Conservation (phyloP, 2,113 vertebrate genomes). For the Phocoena phocoena region DNA sequence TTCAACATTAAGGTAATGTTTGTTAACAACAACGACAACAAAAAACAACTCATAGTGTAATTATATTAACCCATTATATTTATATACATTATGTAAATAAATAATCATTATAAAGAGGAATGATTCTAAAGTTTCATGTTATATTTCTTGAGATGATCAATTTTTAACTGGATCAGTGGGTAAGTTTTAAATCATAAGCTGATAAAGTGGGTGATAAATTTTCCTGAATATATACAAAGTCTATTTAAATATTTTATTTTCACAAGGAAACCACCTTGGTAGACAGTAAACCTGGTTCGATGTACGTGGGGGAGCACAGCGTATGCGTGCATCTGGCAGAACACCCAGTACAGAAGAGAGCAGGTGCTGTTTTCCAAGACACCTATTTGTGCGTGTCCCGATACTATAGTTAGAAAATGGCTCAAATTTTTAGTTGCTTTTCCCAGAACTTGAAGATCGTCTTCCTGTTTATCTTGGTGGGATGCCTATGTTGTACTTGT, state of each 20-base stretch:
- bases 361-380: slow-evolving; percentile 55
- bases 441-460: slow-evolving; percentile 68
- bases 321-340: neutral
- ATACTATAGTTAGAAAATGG: slow-evolving; percentile 59
- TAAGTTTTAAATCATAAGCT: slow-evolving; percentile 24
- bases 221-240: neutral
- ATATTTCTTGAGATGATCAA: slow-evolving; percentile 15
- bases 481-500: slow-evolving; percentile 54
- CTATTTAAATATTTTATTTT: neutral
- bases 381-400: neutral
- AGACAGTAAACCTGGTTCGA: neutral
- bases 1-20: neutral
- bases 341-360: neutral
- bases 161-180: neutral
- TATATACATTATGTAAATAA: neutral
- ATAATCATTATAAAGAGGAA: neutral
- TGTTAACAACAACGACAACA: neutral
- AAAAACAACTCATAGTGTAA: neutral
- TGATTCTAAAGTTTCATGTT: neutral
- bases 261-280: neutral
- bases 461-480: slow-evolving; percentile 77
- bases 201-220: neutral
- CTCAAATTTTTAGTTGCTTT: slow-evolving; percentile 55
- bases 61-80: neutral
- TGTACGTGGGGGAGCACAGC: neutral